Conservation (phyloP, 2,797 vertebrate genomes). For the Martes flavigula region DNA sequence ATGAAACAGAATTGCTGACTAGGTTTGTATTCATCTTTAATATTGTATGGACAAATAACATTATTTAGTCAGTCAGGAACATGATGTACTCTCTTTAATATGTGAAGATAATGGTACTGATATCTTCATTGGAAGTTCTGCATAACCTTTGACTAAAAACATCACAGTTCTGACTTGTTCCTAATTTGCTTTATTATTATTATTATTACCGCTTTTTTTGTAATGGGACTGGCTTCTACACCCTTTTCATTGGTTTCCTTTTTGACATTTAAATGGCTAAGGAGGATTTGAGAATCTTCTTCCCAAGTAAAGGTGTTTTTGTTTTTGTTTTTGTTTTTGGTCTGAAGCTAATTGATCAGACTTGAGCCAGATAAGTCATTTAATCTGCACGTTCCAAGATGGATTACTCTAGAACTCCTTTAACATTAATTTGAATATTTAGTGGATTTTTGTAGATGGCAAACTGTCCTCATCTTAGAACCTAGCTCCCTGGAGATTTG, state of each 20-base stretch:
- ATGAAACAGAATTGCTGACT: neutral
- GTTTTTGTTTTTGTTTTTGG: neutral
- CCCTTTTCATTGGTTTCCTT: neutral
- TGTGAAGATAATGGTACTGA: neutral
- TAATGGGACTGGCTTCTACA: neutral
- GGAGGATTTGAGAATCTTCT: conserved; percentile 24
- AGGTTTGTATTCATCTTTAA: neutral
- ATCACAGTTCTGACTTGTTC: neutral
- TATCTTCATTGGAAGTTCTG: neutral
- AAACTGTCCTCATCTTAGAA: neutral
- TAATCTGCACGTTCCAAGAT: neutral
- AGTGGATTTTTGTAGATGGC: conserved; percentile 37
- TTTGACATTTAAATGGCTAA: conserved; percentile 41
- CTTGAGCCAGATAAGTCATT: neutral
- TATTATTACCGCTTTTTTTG: neutral
- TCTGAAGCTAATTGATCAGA: conserved; percentile 23
- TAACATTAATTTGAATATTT: conserved; percentile 15
- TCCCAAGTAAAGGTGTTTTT: neutral
- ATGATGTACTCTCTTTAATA: neutral
- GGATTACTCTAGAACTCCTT: conserved; percentile 11
- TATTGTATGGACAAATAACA: neutral
- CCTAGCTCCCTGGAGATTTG: neutral
- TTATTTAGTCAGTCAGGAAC: neutral
- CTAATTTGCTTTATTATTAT: conserved; percentile 9
- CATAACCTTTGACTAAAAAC: neutral